Conservation (phyloP, 1,140 invertebrate species). For the Brachionus sp. region DNA sequence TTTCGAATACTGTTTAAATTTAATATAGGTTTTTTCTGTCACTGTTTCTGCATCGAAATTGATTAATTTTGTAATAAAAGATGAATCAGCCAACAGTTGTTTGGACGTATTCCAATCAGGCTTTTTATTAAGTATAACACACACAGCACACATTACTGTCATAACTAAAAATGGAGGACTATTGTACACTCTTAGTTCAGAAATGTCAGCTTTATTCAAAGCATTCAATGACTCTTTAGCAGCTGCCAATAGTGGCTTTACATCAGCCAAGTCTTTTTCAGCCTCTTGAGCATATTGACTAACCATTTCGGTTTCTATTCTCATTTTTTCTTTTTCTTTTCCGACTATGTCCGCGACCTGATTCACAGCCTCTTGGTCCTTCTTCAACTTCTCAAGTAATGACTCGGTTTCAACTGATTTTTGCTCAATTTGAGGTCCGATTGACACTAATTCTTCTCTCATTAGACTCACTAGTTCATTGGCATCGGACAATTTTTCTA, state of each 20-base stretch:
- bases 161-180: constrained; percentile 54
- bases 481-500: constrained; percentile 55
- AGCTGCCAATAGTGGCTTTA: constrained; percentile 73
- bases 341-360: constrained; percentile 57
- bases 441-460: constrained; percentile 54
- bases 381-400: constrained; percentile 51
- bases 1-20: constrained; percentile 55
- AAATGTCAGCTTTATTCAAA: constrained; percentile 81
- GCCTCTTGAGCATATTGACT: constrained; percentile 58
- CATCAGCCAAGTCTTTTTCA: constrained; percentile 55
- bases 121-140: constrained; percentile 74
- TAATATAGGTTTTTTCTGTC: constrained; percentile 55
- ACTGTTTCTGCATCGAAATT: constrained; percentile 56
- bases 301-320: constrained; percentile 57
- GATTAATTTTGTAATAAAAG: constrained; percentile 55
- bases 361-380: constrained; percentile 55
- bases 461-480: constrained; percentile 56
- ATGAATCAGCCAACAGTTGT: constrained; percentile 54
- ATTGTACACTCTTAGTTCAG: constrained; percentile 67
- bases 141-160: constrained; percentile 74
- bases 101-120: constrained; percentile 56
- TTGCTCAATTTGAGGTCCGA: constrained; percentile 56
- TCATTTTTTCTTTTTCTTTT: constrained; percentile 56
- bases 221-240: constrained; percentile 75
- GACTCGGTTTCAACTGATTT: constrained; percentile 51